Evolutionary conservation across 2,888 invertebrate species (phyloP).

Genomic region (Oligia strigilis): DNA sequence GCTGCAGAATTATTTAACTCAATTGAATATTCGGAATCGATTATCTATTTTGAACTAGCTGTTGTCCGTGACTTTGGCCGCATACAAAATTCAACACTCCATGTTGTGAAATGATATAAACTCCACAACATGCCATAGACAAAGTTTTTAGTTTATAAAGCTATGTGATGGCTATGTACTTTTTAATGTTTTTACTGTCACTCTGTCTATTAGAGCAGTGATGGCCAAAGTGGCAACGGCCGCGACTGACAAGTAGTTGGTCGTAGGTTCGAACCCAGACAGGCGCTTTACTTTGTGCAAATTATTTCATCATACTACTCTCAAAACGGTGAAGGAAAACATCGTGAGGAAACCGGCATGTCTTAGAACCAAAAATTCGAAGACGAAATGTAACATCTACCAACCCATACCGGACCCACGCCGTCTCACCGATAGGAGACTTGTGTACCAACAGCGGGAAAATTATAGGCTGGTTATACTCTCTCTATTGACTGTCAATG

Average conservation of each 20-base stretch:
- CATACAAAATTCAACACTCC: not conserved
- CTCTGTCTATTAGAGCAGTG: not conserved
- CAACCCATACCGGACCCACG: not conserved
- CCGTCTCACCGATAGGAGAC: not conserved
- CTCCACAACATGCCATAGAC: not conserved
- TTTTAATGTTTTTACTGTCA: not conserved
- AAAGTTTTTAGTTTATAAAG: not conserved
- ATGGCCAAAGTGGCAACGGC: not conserved
- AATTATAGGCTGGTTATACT: not conserved
- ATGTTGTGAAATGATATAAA: not conserved
- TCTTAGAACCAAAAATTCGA: too few relatives aligned
- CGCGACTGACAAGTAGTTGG: not conserved
- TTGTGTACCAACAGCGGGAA: not conserved
- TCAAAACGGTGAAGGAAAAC: not conserved
- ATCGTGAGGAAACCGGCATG: too few relatives aligned
- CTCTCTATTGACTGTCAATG: not conserved
- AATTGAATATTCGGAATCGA: slow-evolving; percentile 30
- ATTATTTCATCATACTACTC: not conserved
- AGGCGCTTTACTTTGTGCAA: not conserved
- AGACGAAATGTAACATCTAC: not conserved
- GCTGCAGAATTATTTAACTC: slow-evolving; percentile 25
- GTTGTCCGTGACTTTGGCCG: not conserved
- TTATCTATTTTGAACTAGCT: not conserved
- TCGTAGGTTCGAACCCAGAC: not conserved
- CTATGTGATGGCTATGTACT: not conserved